Evolutionary conservation across 1,140 invertebrate species (phyloP), one percentile per base, ranked within the genome.

Genomic region (Centruroides sculpturatus): DNA sequence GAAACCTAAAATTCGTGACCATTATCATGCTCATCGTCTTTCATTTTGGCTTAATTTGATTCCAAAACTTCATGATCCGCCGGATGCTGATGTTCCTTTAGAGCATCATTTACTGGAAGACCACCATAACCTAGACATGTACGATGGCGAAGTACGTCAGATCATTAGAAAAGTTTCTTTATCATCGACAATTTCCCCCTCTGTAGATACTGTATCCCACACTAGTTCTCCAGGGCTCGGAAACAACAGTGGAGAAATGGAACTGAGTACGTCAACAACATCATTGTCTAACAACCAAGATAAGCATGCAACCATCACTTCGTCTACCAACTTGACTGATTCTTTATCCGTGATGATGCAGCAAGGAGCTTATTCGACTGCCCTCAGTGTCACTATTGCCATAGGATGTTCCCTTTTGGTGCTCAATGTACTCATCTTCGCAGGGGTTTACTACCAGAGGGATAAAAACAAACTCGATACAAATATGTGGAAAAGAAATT

Each of bases 11-110:
- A 71, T 92, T 46, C 88, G 92, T 70, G 92, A 92, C 69, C 93
- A 96, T 76, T 98, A 96, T 75, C 81, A 92, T 65, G 92, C 92
- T 8, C 90, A 92, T 74, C 83, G 89, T 57, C 78, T 96, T 11
- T 94, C 92, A 3, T 92, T 98, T 72, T 98, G 94, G 94, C 73
- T 92, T 41, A 90, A 94, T 69, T 78, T 97, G 34, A 88, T 98
- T 50, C 94, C 94, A 4, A 90, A 95, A 72, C 79, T 98, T 13
- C 92, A 97, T 69, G 83, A 85, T 47, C 41, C 41, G 41, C 8
- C 41, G 41, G 67, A 54, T 1, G n/a, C 61, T 7, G 62, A 64
- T 13, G 54, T 54, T 4, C 57, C 59, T 3, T 49, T 49, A 6
- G 12, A 54, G 35, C 87, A 92, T 74, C 90, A 94, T 75, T 81